Conservation (phyloP, 1,140 invertebrate genomes). For the Zaprionus capensis region DNA sequence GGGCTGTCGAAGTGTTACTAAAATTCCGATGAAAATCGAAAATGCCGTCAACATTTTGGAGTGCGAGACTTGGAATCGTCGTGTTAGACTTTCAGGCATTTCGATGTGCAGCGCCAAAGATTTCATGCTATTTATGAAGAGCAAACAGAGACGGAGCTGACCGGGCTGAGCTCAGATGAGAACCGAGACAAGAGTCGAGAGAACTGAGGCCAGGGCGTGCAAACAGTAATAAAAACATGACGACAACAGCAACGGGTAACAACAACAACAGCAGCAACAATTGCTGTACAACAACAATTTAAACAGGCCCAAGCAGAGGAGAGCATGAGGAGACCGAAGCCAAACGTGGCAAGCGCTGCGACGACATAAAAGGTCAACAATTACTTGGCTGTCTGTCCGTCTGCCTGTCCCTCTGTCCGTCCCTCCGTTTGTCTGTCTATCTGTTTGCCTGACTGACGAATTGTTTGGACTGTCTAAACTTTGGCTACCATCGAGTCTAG, state of each 20-base stretch:
- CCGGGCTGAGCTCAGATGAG: slow-evolving; percentile 16
- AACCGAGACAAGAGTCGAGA: slow-evolving; percentile 4
- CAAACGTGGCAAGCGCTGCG: slow-evolving; percentile 65
- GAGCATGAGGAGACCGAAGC: slow-evolving; percentile 46
- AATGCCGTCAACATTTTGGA: slow-evolving; percentile 48
- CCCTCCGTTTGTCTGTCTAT: slow-evolving; percentile 43
- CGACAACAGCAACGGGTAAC: slow-evolving; percentile 42
- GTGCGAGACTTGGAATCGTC: slow-evolving; percentile 69
- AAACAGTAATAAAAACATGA: slow-evolving; percentile 82
- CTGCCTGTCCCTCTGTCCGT: slow-evolving; percentile 29
- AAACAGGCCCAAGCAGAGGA: slow-evolving; percentile 47
- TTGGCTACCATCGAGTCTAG: slow-evolving; percentile 82
- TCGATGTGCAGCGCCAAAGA: slow-evolving; percentile 73
- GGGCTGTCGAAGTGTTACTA: slow-evolving; percentile 18
- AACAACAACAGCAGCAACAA: slow-evolving; percentile 29
- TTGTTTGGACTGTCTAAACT: slow-evolving; percentile 81
- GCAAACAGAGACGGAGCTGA: slow-evolving; percentile 59
- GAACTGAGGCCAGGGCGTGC: slow-evolving; percentile 66
- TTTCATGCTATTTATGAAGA: slow-evolving; percentile 82
- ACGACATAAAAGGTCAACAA: slow-evolving; percentile 82
- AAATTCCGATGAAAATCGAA: slow-evolving; percentile 81
- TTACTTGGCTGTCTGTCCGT: slow-evolving; percentile 67
- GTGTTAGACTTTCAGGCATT: slow-evolving; percentile 82
- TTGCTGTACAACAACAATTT: slow-evolving; percentile 39
- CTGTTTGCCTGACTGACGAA: slow-evolving; percentile 61